Percentiles rank a stretch among this genome's conserved stretches.
phyloP scores from a whole-genome alignment of 2,797 vertebrate genomes.

The Miichthys miiuy region DNA sequence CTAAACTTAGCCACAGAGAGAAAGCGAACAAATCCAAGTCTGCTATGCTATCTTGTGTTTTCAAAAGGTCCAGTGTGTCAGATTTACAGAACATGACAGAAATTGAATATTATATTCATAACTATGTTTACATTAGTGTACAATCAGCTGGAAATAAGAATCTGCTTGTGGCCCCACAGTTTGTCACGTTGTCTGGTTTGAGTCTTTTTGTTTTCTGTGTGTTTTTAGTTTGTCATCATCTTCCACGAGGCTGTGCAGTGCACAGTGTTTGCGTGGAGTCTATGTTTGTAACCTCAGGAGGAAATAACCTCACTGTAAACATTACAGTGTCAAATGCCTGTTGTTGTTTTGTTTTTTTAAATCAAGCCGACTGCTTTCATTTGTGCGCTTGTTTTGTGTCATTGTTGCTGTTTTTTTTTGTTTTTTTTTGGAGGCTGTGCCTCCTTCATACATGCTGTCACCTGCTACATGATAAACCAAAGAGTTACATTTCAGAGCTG shows the following conservation, averaged over 20 bases:
- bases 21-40: not conserved
- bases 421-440: slow-evolving; percentile 81
- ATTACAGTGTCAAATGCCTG: slow-evolving; percentile 12
- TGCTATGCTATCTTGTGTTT: not conserved
- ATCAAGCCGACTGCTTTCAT: slow-evolving; percentile 39
- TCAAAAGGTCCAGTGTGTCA: too few species aligned
- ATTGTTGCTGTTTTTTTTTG: slow-evolving; percentile 48
- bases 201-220: slow-evolving; percentile 45
- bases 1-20: not conserved
- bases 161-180: not conserved
- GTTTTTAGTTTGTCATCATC: slow-evolving; percentile 39
- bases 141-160: too few species aligned
- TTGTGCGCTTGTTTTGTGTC: slow-evolving; percentile 57
- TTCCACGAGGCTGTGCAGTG: slow-evolving; percentile 88
- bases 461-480: slow-evolving; percentile 52
- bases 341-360: not conserved
- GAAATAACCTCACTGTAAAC: slow-evolving; percentile 36
- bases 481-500: slow-evolving; percentile 11
- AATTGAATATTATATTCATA: too few species aligned
- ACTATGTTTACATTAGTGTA: too few species aligned
- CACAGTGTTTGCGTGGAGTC: slow-evolving; percentile 84
- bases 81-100: too few species aligned
- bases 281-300: slow-evolving; percentile 45
- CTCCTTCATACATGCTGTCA: slow-evolving; percentile 56
- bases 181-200: slow-evolving; percentile 37